Conservation (phyloP, 92 coral and sea anemone genomes). For the Pocillopora meandrina region DNA sequence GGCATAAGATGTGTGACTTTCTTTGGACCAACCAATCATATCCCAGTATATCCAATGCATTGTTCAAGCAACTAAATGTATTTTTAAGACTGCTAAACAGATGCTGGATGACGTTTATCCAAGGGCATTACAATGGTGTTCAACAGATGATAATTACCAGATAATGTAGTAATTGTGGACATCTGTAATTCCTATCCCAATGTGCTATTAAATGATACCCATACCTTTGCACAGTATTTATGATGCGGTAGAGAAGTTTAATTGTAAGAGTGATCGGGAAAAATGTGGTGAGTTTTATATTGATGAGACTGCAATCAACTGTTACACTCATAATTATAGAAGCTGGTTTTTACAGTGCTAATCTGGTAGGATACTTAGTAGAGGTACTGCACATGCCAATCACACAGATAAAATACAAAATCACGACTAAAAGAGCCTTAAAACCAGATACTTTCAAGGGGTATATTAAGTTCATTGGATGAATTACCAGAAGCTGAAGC, state of each 20-base stretch:
- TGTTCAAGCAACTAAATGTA: slow-evolving; percentile 31
- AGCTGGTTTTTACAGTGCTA: slow-evolving; percentile 27
- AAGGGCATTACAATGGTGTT: slow-evolving; percentile 56
- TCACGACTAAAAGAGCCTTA: slow-evolving; percentile 4
- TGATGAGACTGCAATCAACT: background rate
- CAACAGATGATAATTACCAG: slow-evolving; percentile 25
- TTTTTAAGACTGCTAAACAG: slow-evolving; percentile 20
- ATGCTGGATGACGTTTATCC: slow-evolving; percentile 57
- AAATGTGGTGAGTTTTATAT: slow-evolving; percentile 5
- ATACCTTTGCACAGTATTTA: too few relatives aligned
- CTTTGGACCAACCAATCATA: slow-evolving; percentile 38
- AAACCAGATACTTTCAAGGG: slow-evolving; percentile 42
- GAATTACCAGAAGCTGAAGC: slow-evolving; percentile 7
- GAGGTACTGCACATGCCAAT: background rate
- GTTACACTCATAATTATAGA: slow-evolving; percentile 28
- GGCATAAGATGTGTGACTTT: slow-evolving; percentile 38
- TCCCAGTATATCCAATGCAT: background rate
- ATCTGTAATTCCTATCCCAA: slow-evolving; percentile 45
- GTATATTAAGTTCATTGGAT: background rate
- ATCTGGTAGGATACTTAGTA: too few relatives aligned
- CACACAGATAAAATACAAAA: slow-evolving; percentile 26
- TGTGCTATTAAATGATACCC: too few relatives aligned
- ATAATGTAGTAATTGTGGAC: slow-evolving; percentile 12
- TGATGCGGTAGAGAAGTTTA: too few relatives aligned
- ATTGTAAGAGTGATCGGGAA: too few relatives aligned